Percentiles rank a stretch among this genome's conserved stretches.
phyloP scores from a whole-genome alignment of 2,797 vertebrate species.

The Poeciliopsis paucimaculata region DNA sequence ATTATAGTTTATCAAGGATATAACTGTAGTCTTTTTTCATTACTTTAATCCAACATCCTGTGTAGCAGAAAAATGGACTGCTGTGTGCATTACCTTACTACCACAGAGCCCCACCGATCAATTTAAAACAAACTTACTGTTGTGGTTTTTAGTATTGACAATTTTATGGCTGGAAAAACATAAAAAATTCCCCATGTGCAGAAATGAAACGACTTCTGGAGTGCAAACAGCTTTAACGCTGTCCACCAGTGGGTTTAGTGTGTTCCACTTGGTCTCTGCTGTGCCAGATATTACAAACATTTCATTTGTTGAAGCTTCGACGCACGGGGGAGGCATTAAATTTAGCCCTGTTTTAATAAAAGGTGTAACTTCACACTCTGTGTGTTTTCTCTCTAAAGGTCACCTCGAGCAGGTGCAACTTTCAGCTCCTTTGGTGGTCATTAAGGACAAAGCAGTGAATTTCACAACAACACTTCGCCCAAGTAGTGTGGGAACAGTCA shows the following conservation, averaged over 20 bases:
- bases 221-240: slow-evolving; percentile 11
- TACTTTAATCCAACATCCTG: neutral
- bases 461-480: slow-evolving; percentile 87
- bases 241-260: neutral
- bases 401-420: slow-evolving; percentile 89
- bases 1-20: neutral
- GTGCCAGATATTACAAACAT: slow-evolving; percentile 9
- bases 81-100: slow-evolving; percentile 29
- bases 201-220: slow-evolving; percentile 23
- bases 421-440: slow-evolving; percentile 87
- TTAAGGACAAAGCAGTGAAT: slow-evolving; percentile 91
- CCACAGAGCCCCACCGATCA: slow-evolving; percentile 34
- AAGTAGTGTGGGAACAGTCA: slow-evolving; percentile 89
- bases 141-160: slow-evolving; percentile 34
- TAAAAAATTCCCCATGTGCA: slow-evolving; percentile 30
- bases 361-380: slow-evolving; percentile 3
- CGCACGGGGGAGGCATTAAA: neutral
- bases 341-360: slow-evolving; percentile 9
- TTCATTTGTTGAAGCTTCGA: slow-evolving; percentile 14
- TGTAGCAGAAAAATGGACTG: neutral
- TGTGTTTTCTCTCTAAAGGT: slow-evolving; percentile 76
- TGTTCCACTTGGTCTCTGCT: neutral
- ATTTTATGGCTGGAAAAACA: slow-evolving; percentile 30
- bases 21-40: neutral
- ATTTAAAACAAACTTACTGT: slow-evolving; percentile 47